phyloP scores from a whole-genome alignment of 2,113 vertebrate genomes.

The Recurvirostra avosetta region DNA sequence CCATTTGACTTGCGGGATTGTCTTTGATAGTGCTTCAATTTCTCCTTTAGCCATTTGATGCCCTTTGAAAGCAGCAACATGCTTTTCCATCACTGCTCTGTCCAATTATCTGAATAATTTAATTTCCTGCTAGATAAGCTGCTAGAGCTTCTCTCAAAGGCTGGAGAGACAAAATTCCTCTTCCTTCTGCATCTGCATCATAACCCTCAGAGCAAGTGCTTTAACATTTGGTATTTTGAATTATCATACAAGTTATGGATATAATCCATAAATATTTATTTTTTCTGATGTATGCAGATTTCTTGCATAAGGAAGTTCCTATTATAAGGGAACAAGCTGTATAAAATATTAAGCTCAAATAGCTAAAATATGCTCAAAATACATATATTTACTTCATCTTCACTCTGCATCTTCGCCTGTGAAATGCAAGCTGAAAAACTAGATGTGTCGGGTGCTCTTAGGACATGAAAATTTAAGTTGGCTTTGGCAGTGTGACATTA shows the following conservation, averaged over 20 bases:
- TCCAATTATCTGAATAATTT: constrained; percentile 61
- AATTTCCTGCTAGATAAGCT: constrained; percentile 41
- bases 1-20: background rate
- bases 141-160: background rate
- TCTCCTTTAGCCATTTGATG: background rate
- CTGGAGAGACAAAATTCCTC: background rate
- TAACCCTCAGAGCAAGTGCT: background rate
- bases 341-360: background rate
- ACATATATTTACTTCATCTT: background rate
- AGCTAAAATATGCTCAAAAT: background rate
- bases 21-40: background rate
- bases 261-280: background rate
- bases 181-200: background rate
- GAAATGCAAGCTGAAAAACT: background rate
- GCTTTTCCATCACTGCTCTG: constrained; percentile 9
- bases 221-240: background rate
- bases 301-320: background rate
- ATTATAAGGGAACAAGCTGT: background rate
- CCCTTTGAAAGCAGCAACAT: constrained; percentile 1
- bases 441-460: background rate
- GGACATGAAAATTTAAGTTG: background rate
- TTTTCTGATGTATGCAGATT: background rate
- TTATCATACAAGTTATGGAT: background rate
- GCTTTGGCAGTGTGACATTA: background rate
- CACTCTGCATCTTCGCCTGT: background rate